These are phyloP conservation scores for Nesoenas mayeri DNA, from an alignment of 2,113 vertebrate species.

Conservation along the genomic window DNA sequence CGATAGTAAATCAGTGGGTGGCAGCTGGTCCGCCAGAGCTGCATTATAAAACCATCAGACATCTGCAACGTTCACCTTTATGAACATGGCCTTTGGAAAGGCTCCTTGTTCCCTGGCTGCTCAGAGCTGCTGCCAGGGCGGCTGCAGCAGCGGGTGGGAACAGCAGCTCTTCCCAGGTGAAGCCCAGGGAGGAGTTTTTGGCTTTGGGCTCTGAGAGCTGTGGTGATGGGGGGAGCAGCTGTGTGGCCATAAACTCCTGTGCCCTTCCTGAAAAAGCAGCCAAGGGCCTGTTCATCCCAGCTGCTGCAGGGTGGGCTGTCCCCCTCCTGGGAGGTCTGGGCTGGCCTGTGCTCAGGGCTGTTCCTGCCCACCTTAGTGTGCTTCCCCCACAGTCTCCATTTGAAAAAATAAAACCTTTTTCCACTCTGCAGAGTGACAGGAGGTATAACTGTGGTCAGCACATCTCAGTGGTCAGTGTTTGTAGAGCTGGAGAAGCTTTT, in stretches of 20 bases:
- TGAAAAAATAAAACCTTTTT: neutral
- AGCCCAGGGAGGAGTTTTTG: neutral
- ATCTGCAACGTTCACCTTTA: neutral
- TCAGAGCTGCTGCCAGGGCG: neutral
- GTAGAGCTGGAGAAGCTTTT: neutral
- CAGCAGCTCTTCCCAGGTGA: neutral
- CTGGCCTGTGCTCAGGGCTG: neutral
- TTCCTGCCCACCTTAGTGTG: too few relatives aligned
- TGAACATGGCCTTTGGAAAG: neutral
- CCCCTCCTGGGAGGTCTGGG: neutral
- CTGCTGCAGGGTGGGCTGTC: neutral
- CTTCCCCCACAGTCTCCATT: too few relatives aligned
- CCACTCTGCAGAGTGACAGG: neutral
- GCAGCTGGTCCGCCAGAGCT: neutral
- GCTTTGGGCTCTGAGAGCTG: neutral
- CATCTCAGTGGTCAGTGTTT: neutral
- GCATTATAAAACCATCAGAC: constrained; percentile 8
- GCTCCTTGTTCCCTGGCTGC: neutral
- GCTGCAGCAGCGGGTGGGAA: neutral
- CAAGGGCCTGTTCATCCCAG: rapidly evolving
- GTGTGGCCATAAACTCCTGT: rapidly evolving
- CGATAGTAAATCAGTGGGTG: neutral
- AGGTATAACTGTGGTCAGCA: neutral
- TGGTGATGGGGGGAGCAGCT: rapidly evolving
- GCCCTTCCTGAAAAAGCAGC: neutral